phyloP scores from a whole-genome alignment of 1,140 invertebrate genomes.

The Solenopsis invicta region DNA sequence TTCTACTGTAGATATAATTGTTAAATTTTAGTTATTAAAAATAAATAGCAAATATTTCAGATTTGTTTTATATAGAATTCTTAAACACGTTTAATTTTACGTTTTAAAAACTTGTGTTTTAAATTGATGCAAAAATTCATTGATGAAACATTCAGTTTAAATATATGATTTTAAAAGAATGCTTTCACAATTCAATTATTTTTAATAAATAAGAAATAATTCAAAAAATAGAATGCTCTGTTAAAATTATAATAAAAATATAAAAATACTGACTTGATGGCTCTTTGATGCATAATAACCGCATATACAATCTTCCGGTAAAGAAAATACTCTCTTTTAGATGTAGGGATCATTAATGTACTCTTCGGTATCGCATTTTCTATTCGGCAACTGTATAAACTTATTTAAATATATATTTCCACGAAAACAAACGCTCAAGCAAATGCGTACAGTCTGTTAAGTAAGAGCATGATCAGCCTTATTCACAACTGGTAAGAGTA shows the following conservation, averaged over 20 bases:
- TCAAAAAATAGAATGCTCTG: neutral
- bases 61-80: neutral
- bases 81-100: neutral
- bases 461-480: no score
- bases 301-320: conserved; percentile 3
- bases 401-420: neutral
- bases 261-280: conserved; percentile 41
- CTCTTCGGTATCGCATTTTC: conserved; percentile 4
- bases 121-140: neutral
- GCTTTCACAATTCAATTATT: neutral
- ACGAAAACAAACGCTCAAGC: neutral
- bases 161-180: neutral
- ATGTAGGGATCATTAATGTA: neutral
- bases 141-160: neutral
- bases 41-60: neutral
- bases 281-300: conserved; percentile 23
- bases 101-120: neutral
- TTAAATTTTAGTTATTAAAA: neutral
- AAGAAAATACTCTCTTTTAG: conserved; percentile 15
- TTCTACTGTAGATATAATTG: neutral
- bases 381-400: conserved; percentile 38
- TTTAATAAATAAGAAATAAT: neutral
- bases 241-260: neutral
- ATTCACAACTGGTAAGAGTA: no score
- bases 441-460: no score